A percentile compares a stretch with the other conserved stretches of the same genome.
These are phyloP conservation scores for Chionoecetes opilio DNA, from an alignment of 1,140 invertebrate species.

Conservation along the genomic window DNA sequence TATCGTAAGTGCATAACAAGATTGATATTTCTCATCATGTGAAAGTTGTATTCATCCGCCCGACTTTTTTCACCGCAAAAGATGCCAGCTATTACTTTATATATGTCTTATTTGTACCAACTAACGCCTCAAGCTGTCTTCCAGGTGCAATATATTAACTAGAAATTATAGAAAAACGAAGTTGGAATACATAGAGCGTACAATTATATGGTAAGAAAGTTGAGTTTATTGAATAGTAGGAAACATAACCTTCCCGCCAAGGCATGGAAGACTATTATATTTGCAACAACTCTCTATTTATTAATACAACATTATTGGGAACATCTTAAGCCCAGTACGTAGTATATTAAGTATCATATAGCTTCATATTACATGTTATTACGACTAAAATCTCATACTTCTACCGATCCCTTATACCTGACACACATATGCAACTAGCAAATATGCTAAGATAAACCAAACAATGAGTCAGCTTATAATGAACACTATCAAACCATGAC, in stretches of 20 bases:
- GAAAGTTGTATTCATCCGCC: slow-evolving; percentile 71
- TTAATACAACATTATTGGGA: not conserved
- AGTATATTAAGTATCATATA: not conserved
- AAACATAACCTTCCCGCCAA: not conserved
- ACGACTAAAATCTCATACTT: slow-evolving; percentile 25
- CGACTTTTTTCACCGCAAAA: not conserved
- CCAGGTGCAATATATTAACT: no score
- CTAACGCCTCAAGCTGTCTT: not conserved
- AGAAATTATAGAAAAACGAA: not conserved
- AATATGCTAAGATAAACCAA: no score
- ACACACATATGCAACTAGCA: slow-evolving; percentile 49
- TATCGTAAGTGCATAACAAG: not conserved
- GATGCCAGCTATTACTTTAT: not conserved
- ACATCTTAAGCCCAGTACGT: not conserved
- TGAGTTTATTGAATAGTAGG: not conserved
- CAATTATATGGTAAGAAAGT: not conserved
- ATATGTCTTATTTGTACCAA: not conserved
- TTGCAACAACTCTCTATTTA: no score
- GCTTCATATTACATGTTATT: not conserved
- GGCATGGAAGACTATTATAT: not conserved
- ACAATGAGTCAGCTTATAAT: no score
- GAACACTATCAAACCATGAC: not conserved
- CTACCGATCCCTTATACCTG: no score
- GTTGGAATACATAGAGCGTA: not conserved
- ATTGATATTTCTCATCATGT: slow-evolving; percentile 32